Conservation (phyloP, 2,888 invertebrate species). For the Drosophila paramelanica region DNA sequence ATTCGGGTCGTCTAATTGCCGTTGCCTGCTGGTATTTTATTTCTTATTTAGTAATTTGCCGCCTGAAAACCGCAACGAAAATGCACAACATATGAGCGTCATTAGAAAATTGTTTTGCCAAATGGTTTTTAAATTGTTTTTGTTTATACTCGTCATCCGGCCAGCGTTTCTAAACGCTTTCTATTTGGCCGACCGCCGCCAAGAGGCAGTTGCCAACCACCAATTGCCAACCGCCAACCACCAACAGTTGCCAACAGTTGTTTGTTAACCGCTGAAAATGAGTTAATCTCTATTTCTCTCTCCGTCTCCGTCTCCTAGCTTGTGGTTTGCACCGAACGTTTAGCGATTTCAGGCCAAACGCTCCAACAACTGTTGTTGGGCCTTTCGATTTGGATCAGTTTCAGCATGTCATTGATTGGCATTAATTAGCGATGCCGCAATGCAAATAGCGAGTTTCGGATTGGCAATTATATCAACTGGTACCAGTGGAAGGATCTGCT, state of each 20-base stretch:
- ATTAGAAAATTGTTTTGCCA: conserved; percentile 82
- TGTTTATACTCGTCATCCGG: conserved; percentile 67
- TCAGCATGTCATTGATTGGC: conserved; percentile 60
- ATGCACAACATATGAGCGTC: conserved; percentile 76
- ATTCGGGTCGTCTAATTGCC: conserved; percentile 71
- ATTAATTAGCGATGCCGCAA: conserved; percentile 54
- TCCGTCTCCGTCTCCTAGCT: conserved; percentile 17
- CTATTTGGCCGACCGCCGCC: conserved; percentile 39
- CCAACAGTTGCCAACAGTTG: conserved; percentile 56
- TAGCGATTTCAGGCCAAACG: conserved; percentile 60
- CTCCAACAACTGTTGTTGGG: conserved; percentile 66
- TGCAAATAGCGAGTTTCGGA: conserved; percentile 2
- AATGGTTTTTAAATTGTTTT: conserved; percentile 81
- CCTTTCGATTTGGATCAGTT: conserved; percentile 19
- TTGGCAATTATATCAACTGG: conserved; percentile 58
- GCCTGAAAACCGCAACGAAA: conserved; percentile 74
- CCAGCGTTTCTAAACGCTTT: conserved; percentile 63
- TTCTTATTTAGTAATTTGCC: conserved; percentile 48
- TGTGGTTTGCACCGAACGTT: conserved; percentile 55
- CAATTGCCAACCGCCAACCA: conserved; percentile 42
- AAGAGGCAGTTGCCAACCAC: conserved; percentile 15
- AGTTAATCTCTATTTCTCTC: conserved; percentile 55
- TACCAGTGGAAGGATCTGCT: conserved; percentile 75
- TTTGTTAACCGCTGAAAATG: conserved; percentile 60
- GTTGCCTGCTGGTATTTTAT: conserved; percentile 29